A percentile compares a stretch with the other conserved stretches of the same genome.
Conservation (phyloP, 2,888 invertebrate species). For the Tholera decimalis region DNA sequence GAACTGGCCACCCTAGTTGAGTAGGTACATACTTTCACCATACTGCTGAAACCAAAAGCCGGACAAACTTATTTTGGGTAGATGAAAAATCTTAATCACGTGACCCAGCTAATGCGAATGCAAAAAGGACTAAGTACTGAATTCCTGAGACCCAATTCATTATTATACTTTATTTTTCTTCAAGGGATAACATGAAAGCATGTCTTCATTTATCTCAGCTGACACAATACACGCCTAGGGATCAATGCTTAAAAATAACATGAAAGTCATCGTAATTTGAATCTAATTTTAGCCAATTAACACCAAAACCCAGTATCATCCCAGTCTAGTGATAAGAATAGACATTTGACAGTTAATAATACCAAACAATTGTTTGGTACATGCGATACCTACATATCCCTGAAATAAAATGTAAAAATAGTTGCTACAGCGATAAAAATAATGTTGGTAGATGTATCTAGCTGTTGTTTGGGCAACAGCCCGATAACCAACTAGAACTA, state of each 20-base stretch:
- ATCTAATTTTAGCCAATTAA: conserved; percentile 38
- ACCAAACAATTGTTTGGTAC: conserved; percentile 77
- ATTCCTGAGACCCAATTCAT: too few relatives aligned
- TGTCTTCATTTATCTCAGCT: conserved; percentile 4
- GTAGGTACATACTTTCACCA: too few relatives aligned
- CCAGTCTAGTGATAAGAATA: conserved; percentile 60
- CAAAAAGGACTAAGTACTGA: not conserved
- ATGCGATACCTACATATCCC: conserved; percentile 67
- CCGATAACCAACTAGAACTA: conserved; percentile 54
- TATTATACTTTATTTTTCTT: not conserved
- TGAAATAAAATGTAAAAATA: conserved; percentile 82
- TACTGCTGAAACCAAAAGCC: too few relatives aligned
- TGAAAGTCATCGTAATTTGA: conserved; percentile 21
- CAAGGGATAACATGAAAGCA: not conserved
- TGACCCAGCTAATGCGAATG: not conserved
- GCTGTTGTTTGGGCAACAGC: conserved; percentile 60
- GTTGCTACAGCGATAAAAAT: conserved; percentile 83
- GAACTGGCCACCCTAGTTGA: too few relatives aligned
- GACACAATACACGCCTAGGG: conserved; percentile 7
- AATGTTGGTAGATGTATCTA: conserved; percentile 65
- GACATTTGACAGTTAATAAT: conserved; percentile 68
- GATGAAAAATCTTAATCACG: not conserved
- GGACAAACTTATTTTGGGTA: not conserved
- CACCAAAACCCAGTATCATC: conserved; percentile 39
- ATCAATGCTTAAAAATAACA: conserved; percentile 27